A percentile compares a stretch with the other conserved stretches of the same genome.
Conservation (phyloP, 2,797 vertebrate species). For the Diplodus puntazzo region DNA sequence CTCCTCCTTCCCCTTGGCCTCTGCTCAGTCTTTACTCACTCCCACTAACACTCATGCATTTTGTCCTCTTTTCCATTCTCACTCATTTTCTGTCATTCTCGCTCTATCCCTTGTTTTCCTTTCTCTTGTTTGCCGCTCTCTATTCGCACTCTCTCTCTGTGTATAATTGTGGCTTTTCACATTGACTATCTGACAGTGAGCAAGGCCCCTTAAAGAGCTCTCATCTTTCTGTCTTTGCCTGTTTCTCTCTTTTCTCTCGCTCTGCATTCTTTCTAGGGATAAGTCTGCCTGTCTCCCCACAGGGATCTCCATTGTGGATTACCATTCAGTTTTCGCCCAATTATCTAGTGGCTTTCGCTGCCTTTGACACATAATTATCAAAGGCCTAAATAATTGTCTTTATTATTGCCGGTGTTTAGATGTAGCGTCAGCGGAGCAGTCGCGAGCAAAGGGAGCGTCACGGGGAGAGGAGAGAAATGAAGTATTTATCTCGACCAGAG, state of each 20-base stretch:
- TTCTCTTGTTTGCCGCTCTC: constrained; percentile 68
- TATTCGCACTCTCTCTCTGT: constrained; percentile 58
- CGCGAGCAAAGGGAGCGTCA: constrained; percentile 72
- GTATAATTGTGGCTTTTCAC: constrained; percentile 83
- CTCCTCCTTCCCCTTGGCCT: constrained; percentile 57
- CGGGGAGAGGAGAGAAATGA: constrained; percentile 80
- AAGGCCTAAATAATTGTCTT: constrained; percentile 89
- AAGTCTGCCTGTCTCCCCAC: constrained; percentile 78
- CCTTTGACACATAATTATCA: constrained; percentile 91
- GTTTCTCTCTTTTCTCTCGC: constrained; percentile 67
- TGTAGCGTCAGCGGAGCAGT: constrained; percentile 77
- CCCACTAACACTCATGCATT: constrained; percentile 52
- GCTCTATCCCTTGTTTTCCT: constrained; percentile 54
- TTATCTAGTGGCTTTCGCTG: constrained; percentile 88
- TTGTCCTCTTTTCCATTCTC: constrained; percentile 50
- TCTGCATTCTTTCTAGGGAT: constrained; percentile 77
- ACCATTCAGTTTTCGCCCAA: constrained; percentile 88
- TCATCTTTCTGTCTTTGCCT: constrained; percentile 77
- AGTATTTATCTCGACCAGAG: constrained; percentile 85
- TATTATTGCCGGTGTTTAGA: constrained; percentile 87
- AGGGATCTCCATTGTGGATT: constrained; percentile 87
- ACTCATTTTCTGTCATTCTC: constrained; percentile 60
- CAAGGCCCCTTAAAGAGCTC: constrained; percentile 82
- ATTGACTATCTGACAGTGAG: constrained; percentile 82
- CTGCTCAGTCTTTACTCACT: constrained; percentile 65